Evolutionary conservation across 1,140 invertebrate genomes (phyloP), one percentile per base, ranked within the genome.

Genomic region (Drosophila quadrilineata): DNA sequence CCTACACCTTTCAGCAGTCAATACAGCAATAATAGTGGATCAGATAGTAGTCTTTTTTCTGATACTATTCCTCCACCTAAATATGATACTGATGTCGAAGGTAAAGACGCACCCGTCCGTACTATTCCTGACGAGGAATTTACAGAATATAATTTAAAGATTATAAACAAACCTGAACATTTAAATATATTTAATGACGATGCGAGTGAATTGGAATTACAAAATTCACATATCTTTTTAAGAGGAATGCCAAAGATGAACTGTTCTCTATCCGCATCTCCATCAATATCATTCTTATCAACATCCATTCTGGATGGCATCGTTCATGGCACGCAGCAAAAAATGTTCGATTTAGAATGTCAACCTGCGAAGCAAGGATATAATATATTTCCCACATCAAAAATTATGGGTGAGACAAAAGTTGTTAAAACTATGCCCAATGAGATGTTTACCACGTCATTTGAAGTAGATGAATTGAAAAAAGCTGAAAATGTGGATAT

Each of bases 291-390:
- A 1, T 68, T 65, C 16, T 49, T 75, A 53, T 84, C 77, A 3
- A 84, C 73, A 9, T 84, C 77, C 0, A 24, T 84, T n/a, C 14
- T 76, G 0, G 71, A 88, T 6, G 49, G 73, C 16, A 65, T 70
- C 26, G 60, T 89, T 19, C 50, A 60, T n/a, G 88, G 85, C 26
- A 71, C 72, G 0, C 88, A 89, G 28, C 89, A 89, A 46, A 67
- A 67, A 26, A 88, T 79, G 19, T 54, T 52, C 16, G 66, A 85
- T n/a, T n/a, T n/a, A n/a, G n/a, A n/a, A n/a, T n/a, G n/a, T n/a
- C n/a, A n/a, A n/a, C n/a, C n/a, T n/a, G n/a, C n/a, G n/a, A n/a
- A n/a, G n/a, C n/a, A n/a, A n/a, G n/a, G n/a, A n/a, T n/a, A n/a
- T n/a, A n/a, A n/a, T n/a, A n/a, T n/a, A n/a, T n/a, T n/a, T n/a